Conservation (phyloP, 2,797 vertebrate species). For the Chromis chromis region DNA sequence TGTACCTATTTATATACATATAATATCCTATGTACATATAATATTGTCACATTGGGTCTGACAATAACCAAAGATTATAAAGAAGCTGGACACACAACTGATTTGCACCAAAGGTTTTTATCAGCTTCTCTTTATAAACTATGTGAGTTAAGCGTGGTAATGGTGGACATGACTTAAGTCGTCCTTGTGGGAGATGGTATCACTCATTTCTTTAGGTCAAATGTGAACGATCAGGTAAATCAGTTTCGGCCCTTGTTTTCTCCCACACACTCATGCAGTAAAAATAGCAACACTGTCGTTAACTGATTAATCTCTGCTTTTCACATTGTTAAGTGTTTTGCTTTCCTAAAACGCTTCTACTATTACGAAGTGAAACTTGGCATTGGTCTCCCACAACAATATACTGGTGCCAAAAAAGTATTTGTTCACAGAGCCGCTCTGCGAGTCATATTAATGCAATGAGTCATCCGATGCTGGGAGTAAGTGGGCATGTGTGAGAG, state of each 20-base stretch:
- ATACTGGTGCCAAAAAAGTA: conserved; percentile 25
- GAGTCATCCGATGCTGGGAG: conserved; percentile 51
- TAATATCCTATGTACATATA: background rate
- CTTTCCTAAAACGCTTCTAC: conserved; percentile 7
- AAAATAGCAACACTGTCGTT: conserved; percentile 32
- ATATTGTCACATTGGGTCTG: background rate
- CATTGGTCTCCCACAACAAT: conserved; percentile 42
- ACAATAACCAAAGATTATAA: background rate
- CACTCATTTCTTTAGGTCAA: background rate
- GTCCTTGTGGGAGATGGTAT: background rate
- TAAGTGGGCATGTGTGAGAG: conserved; percentile 29
- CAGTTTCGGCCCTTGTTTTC: conserved; percentile 17
- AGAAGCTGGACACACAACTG: background rate
- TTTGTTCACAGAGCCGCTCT: conserved; percentile 26
- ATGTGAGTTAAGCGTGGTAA: background rate
- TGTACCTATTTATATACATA: background rate
- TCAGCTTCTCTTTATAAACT: background rate
- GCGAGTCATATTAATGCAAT: conserved; percentile 39
- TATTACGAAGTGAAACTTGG: conserved; percentile 60
- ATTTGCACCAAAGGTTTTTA: background rate
- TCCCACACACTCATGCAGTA: conserved; percentile 11
- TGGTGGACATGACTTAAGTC: background rate
- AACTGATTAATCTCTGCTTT: conserved; percentile 13
- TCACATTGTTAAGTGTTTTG: conserved; percentile 26
- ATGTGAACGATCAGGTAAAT: conserved; percentile 17